phyloP scores from a whole-genome alignment of 2,113 vertebrate species.

The Halichoeres trimaculatus region DNA sequence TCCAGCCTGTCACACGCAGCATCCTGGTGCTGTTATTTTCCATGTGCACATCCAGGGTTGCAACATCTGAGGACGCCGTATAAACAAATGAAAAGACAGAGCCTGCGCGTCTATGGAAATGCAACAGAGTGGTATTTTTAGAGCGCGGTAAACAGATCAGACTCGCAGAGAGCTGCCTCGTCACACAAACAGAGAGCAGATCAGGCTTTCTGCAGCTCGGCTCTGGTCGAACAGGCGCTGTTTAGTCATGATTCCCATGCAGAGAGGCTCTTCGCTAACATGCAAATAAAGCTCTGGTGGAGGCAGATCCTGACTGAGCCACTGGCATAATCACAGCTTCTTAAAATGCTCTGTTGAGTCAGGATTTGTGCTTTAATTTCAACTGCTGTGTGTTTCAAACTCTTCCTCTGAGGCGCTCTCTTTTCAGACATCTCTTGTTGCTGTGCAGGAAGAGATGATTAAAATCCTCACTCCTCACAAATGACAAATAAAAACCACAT shows the following conservation, averaged over 20 bases:
- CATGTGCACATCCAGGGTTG: constrained; percentile 44
- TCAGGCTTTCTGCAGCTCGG: constrained; percentile 30
- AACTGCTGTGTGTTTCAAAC: background rate
- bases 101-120: constrained; percentile 47
- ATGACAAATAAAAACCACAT: constrained; percentile 8
- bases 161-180: constrained; percentile 40
- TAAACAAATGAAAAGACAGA: constrained; percentile 64
- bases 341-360: constrained; percentile 4
- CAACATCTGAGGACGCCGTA: constrained; percentile 53
- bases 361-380: background rate
- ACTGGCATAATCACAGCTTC: background rate
- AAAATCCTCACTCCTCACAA: no score
- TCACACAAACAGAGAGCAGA: constrained; percentile 67
- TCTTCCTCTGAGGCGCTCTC: background rate
- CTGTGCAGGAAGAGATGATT: background rate
- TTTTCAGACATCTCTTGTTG: background rate
- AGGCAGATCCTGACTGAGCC: constrained; percentile 13
- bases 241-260: constrained; percentile 34
- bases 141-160: constrained; percentile 64
- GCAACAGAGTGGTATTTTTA: constrained; percentile 67
- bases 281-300: constrained; percentile 11
- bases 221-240: constrained; percentile 11
- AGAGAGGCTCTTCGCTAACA: constrained; percentile 29
- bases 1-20: constrained; percentile 17
- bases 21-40: constrained; percentile 31